phyloP scores from a whole-genome alignment of 1,140 invertebrate genomes.

The Danaus melanippus region DNA sequence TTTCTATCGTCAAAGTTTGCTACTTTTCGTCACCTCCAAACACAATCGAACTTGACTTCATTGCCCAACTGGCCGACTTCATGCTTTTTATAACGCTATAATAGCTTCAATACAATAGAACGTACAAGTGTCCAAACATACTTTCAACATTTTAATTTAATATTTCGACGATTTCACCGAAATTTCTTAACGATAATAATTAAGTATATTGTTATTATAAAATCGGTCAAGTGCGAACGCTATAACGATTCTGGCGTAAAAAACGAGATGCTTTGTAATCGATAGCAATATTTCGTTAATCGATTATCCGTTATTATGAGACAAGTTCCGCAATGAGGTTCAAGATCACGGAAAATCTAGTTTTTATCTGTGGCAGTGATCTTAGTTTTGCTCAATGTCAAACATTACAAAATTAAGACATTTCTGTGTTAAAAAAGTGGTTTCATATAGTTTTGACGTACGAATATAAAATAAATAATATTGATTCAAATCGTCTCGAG shows the following conservation, averaged over 20 bases:
- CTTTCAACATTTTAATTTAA: conserved; percentile 49
- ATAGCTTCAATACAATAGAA: conserved; percentile 28
- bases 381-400: no score
- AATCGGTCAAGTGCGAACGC: conserved; percentile 29
- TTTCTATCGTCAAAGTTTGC: conserved; percentile 15
- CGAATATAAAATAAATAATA: no score
- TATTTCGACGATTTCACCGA: conserved; percentile 57
- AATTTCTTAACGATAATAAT: conserved; percentile 65
- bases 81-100: conserved; percentile 43
- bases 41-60: conserved; percentile 46
- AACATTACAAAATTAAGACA: no score
- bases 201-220: conserved; percentile 47
- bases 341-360: conserved; percentile 7
- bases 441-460: no score
- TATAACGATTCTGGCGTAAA: conserved; percentile 12
- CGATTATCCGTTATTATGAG: conserved; percentile 15
- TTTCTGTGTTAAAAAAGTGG: no score
- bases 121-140: conserved; percentile 24
- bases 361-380: conserved; percentile 6
- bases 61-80: conserved; percentile 49
- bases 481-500: conserved; percentile 1
- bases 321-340: neutral
- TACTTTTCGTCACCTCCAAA: conserved; percentile 32
- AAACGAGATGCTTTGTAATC: neutral
- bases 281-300: conserved; percentile 8